phyloP scores from a whole-genome alignment of 2,888 invertebrate species.

The Bellardia pandia region DNA sequence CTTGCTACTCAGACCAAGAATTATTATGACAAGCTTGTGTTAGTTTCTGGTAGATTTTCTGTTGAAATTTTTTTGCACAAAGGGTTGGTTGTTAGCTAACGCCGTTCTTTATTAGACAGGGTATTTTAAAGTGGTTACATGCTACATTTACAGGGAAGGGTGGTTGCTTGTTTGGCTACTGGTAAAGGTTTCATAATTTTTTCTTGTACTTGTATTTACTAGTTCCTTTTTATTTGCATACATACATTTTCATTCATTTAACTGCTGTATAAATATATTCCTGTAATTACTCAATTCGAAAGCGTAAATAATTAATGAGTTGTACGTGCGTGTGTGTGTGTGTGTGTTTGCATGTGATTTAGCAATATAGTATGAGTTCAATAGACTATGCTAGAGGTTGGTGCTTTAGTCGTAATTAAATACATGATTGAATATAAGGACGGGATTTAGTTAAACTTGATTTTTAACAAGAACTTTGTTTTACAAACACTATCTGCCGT shows the following conservation, averaged over 20 bases:
- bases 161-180: conserved; percentile 28
- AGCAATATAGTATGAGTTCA: conserved; percentile 29
- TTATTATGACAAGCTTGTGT: conserved; percentile 44
- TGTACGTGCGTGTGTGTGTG: conserved; percentile 38
- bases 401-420: conserved; percentile 54
- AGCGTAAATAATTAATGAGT: conserved; percentile 71
- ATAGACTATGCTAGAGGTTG: conserved; percentile 11
- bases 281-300: conserved; percentile 72
- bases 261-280: conserved; percentile 55
- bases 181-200: conserved; percentile 42
- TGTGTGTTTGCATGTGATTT: neutral
- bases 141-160: neutral
- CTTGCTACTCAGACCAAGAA: neutral
- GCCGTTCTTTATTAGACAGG: conserved; percentile 3
- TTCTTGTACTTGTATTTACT: conserved; percentile 27
- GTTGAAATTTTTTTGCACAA: conserved; percentile 10
- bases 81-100: conserved; percentile 17
- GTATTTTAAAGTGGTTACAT: conserved; percentile 8
- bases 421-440: conserved; percentile 32
- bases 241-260: conserved; percentile 45
- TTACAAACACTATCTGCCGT: too few relatives aligned
- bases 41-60: conserved; percentile 22
- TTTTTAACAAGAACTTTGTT: too few relatives aligned
- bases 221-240: conserved; percentile 8
- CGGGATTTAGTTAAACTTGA: neutral